Evolutionary conservation across 1,140 invertebrate genomes (phyloP), one percentile per base, ranked within the genome.

Genomic region (Himalopsyche phryganea): DNA sequence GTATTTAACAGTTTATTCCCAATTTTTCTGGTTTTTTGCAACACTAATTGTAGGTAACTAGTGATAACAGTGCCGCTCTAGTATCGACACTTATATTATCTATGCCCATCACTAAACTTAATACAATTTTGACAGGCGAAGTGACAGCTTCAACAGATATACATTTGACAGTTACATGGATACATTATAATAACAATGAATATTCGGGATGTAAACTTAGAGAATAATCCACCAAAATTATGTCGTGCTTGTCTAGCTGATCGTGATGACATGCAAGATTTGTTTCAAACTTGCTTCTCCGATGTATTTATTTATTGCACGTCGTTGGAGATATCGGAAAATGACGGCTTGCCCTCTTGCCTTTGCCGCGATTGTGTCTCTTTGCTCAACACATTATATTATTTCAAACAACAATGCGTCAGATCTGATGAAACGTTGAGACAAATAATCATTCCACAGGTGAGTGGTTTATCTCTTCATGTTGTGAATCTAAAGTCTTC

Each of bases 391-490:
- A 52, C 50, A 20, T 35, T 52, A 11, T 52, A 52, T 20, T 52
- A 52, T 36, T 52, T 52, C 19, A 52, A 52, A 52, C 50, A 52
- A 28, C 50, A 52, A 28, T 52, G 50, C 14, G 35, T 52, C 14
- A 17, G 50, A n/a, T 52, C 50, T 41, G 50, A 52, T 32, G 50
- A 42, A 52, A 52, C 50, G 11, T 52, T 52, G 19, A 2, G 20
- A 52, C 50, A 52, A 32, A 52, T 52, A 19, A 52, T 52, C 4
- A 52, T 42, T 10, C 50, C 36, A 1, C 50, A 52, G 50, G 50
- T 52, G 11, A 40, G 1, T 9, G 2, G 33, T 33, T 5, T 15
- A 48, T 6, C 1, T 0, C 17, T 45, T 2, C 14, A 23, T 11
- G 7, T 11, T 44, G n/a, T 20, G 14, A 6, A 6, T 46, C 7